Base-by-base conservation (phyloP, 1,140 invertebrate genomes). In the Pogonognathellus flavescens region DNA sequence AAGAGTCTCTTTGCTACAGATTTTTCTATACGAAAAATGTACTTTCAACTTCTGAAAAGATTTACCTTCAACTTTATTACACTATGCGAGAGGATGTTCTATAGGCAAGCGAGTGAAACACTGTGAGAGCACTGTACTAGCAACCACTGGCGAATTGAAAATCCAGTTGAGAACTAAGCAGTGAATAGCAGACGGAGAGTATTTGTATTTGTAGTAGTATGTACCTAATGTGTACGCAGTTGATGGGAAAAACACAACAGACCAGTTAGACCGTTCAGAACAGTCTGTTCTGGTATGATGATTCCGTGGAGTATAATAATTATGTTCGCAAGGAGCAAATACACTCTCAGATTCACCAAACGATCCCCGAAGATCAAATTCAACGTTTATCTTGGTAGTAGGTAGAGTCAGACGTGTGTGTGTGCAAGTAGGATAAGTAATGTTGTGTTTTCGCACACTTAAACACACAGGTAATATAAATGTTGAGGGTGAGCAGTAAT, bases 101-200 rank as follows among this genome's bases (percentile, higher is more conserved):
- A 66, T 66, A 62, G 22, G 13, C 62, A 22, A 66, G 14, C n/a
- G n/a, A n/a, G 62, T 25, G 62, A 25, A 66, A 25, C 62, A 66
- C 62, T 66, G 62, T 66, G 25, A 66, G 62, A 20, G 62, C 25
- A 76, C n/a, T n/a, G n/a, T n/a, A n/a, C n/a, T n/a, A n/a, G n/a
- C n/a, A n/a, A n/a, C n/a, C n/a, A n/a, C 70, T 76, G 70, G 70
- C 49, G 70, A 49, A 49, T 49, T 76, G 70, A 41, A 6, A 41
- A 41, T 41, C 70, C 70, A 76, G 70, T 76, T 6, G 70, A 76
- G 70, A 76, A 76, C 70, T 76, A 31, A 76, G 49, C n/a, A 18
- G 70, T n/a, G 31, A 41, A 76, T 41, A 76, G n/a, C n/a, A n/a
- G 6, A 41, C 31, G 31, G 31, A 41, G 31, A 41, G 31, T 41